phyloP scores from a whole-genome alignment of 1,140 invertebrate species.

The Pogonognathellus flavescens region DNA sequence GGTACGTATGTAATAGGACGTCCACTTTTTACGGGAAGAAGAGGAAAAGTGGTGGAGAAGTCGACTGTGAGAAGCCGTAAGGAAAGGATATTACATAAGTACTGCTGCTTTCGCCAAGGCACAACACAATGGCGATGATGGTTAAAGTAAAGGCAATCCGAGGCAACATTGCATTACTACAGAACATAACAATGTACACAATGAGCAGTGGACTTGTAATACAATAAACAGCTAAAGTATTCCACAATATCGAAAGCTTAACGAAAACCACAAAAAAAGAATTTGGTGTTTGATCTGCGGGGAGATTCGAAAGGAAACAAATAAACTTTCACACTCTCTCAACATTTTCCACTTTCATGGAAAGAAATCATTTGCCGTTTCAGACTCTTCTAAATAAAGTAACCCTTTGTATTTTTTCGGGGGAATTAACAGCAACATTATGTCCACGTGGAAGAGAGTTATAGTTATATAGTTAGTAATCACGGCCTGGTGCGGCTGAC shows the following conservation, averaged over 20 bases:
- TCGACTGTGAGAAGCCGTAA: no score
- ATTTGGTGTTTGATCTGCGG: conserved; percentile 18
- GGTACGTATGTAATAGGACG: background rate
- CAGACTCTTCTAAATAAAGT: background rate
- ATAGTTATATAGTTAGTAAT: no score
- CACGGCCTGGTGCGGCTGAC: no score
- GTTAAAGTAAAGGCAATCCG: background rate
- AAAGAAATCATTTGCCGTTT: conserved; percentile 13
- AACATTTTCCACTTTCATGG: background rate
- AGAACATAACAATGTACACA: conserved; percentile 42
- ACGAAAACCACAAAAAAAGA: conserved; percentile 13
- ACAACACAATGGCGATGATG: background rate
- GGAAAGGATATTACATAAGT: background rate
- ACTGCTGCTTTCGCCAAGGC: background rate
- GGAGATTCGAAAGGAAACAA: conserved; percentile 42
- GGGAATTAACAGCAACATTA: background rate
- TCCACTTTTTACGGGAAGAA: no score
- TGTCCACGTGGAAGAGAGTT: background rate
- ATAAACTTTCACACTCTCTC: conserved; percentile 33
- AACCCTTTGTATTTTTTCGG: background rate
- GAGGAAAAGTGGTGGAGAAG: no score
- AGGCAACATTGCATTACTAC: conserved; percentile 18
- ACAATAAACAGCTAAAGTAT: conserved; percentile 27
- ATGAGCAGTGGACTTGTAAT: conserved; percentile 14
- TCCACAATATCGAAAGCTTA: conserved; percentile 33